Base-by-base conservation (phyloP, 1,140 invertebrate species). In the Alviniconcha marisindica region DNA sequence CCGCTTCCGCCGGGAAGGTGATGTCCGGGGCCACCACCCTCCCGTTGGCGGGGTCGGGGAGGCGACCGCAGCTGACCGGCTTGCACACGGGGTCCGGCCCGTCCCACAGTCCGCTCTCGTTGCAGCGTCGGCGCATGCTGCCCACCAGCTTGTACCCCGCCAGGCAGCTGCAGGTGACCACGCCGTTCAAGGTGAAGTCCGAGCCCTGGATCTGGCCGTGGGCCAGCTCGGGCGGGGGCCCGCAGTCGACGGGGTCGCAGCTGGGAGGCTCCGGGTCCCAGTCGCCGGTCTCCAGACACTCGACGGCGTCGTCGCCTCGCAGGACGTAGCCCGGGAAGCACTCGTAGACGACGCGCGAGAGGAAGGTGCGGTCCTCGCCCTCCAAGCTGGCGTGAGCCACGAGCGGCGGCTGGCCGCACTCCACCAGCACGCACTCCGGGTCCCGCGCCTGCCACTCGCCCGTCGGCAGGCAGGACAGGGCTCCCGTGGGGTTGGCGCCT, bases 31-130 rank as follows among this genome's bases (percentile, higher is more conserved):
- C 91, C 21, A 60, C 48, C 31, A 87, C 83, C 54, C 63, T 36
- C 0, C 89, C 90, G 84, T 91, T 86, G 12, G 83, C 84, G 66
- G 90, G 83, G 24, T 36, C 21, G 7, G 85, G 56, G 24, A 88
- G 86, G 48, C 78, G 82, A 1, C 89, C 88, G 84, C 91, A 92
- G 33, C 85, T 87, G 12, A 90, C 18, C 84, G 94, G 89, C 94
- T 95, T 95, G 91, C 97, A 98, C 14, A 94, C 91, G 0, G 97
- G 97, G 12, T 95, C 93, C 74, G 96, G 95, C 15, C 96, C 96
- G 84, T 96, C 97, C 97, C 97, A 98, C 0, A 96, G 96, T 21
- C 96, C 96, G 91, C 98, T 97, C 90, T 97, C 97, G 21, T 97
- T 95, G 91, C 98, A 98, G 51, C 96, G 91, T 88, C 97, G 94